These are phyloP conservation scores for Penaeus indicus DNA, from an alignment of 1,140 invertebrate species.

Conservation along the genomic window DNA sequence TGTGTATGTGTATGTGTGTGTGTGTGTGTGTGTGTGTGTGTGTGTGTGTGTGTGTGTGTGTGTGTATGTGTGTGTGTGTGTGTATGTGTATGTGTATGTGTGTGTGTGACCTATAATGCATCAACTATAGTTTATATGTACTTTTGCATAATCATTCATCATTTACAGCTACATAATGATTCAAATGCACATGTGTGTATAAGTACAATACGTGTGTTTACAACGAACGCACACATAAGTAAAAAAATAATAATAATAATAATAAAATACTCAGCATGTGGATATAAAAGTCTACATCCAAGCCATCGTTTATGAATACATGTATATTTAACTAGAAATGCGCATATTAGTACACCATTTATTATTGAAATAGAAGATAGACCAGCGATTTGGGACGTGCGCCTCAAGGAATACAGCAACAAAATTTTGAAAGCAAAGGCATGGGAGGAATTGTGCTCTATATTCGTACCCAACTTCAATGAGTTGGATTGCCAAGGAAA, in stretches of 20 bases:
- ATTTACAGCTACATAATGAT: too few species aligned
- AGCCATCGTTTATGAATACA: background rate
- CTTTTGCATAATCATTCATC: background rate
- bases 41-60: background rate
- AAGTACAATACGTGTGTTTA: too few species aligned
- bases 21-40: background rate
- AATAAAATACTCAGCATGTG: too few species aligned
- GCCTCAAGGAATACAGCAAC: conserved; percentile 32
- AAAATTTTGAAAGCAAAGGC: conserved; percentile 31
- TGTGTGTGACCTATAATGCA: background rate
- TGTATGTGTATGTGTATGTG: conserved; percentile 43
- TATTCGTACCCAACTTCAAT: too few species aligned
- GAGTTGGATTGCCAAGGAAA: too few species aligned
- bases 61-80: conserved; percentile 28
- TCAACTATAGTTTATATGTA: background rate
- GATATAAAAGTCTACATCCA: too few species aligned
- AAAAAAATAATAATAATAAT: too few species aligned
- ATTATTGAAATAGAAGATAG: too few species aligned
- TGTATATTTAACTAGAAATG: background rate
- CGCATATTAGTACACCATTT: background rate
- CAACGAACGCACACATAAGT: too few species aligned
- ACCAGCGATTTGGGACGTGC: too few species aligned
- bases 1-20: background rate
- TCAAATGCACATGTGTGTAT: too few species aligned
- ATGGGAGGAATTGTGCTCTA: too few species aligned